Evolutionary conservation across 2,113 vertebrate genomes (phyloP), one percentile per base, ranked within the genome.

Genomic region (Gracilinanus agilis): DNA sequence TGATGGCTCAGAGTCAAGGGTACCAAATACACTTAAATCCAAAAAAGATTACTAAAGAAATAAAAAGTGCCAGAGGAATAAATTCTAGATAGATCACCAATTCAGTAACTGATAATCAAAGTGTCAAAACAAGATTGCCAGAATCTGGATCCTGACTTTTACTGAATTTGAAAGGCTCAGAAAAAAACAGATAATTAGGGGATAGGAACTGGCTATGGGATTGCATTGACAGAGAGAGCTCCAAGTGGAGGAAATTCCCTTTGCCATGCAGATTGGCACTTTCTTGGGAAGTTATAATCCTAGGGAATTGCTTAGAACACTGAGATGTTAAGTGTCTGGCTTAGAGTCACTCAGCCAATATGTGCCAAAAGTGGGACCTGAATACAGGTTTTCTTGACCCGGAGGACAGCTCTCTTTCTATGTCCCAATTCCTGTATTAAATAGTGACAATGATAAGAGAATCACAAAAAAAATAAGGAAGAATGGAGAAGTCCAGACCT

Each of bases 1-100:
- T 92, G 96, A 95, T 97, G 94, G 94, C 93, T 91, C 27, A 93
- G 55, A 93, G 93, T 53, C 91, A 96, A 98, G 95, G 88, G 90
- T 94, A 94, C 12, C 56, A 83, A 95, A 96, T 92, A 97, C 1
- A 95, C 92, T 93, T 94, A 93, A 44, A 56, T 54, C 55, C 92
- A 89, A 94, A 40, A 92, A 97, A 95, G 88, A 96, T 94, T 96
- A 96, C 83, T 91, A 95, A 95, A 96, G 53, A 54, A 96, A 55
- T 34, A 96, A 3, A 40, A 97, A 95, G 54, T 95, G 95, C 55
- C 67, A 16, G 3, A 83, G 90, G 44, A 91, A 75, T 75, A 75
- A 75, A 53, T 75, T 13, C 94, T 97, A 61, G 44, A 6, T 94
- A 94, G 95, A 24, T 89, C 89, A 95, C 90, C 96, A 93, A 96